Evolutionary conservation across 1,140 invertebrate species (phyloP).

Genomic region (Cecropterus lyciades): DNA sequence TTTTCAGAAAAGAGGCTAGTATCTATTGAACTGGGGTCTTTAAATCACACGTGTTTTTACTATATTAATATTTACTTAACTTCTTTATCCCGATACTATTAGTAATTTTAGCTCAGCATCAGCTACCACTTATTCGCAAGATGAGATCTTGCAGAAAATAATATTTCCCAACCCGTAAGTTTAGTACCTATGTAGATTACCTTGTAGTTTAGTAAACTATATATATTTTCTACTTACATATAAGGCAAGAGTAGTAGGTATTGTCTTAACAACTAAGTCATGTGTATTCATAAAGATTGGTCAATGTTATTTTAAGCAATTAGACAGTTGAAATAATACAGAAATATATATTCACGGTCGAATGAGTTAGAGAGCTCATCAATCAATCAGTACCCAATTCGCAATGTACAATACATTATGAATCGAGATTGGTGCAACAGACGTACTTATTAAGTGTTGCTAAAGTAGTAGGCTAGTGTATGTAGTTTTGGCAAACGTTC

Average conservation of each 20-base stretch:
- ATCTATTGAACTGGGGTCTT: no score
- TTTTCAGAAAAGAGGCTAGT: no score
- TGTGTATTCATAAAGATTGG: not conserved
- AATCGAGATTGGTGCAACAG: conserved; percentile 13
- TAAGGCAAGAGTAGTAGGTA: not conserved
- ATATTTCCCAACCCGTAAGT: no score
- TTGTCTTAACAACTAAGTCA: not conserved
- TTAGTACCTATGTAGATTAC: no score
- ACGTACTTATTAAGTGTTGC: conserved; percentile 14
- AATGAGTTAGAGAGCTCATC: conserved; percentile 24
- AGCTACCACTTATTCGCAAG: no score
- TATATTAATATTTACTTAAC: no score
- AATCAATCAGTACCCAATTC: conserved; percentile 16
- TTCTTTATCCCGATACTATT: no score
- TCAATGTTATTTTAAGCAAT: not conserved
- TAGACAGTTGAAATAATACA: conserved; percentile 4
- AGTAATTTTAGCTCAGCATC: no score
- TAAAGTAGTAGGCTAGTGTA: conserved; percentile 15
- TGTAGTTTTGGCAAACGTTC: conserved; percentile 65
- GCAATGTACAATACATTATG: conserved; percentile 26
- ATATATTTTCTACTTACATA: no score
- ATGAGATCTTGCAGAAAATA: no score
- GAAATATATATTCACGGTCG: conserved; percentile 23
- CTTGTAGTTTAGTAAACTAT: no score
- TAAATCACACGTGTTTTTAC: no score